Conservation (phyloP, 2,113 vertebrate genomes). For the Uria aalge region DNA sequence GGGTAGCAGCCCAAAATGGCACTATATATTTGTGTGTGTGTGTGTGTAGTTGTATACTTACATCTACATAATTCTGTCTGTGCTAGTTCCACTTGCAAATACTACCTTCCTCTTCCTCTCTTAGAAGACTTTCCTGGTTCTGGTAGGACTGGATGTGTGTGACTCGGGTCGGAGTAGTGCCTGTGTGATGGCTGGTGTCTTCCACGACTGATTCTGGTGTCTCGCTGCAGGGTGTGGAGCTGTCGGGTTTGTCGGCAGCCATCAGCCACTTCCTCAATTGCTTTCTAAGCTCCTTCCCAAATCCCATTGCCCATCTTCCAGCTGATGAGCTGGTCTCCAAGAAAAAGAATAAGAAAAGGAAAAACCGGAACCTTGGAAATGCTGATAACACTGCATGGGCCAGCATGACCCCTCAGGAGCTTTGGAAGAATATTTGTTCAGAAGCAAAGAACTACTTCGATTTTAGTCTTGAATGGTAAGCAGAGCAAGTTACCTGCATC, state of each 20-base stretch:
- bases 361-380: constrained; percentile 86
- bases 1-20: background rate
- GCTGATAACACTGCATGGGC: constrained; percentile 96
- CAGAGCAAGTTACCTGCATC: background rate
- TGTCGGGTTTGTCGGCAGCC: constrained; percentile 93
- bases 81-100: background rate
- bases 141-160: background rate
- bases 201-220: background rate
- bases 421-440: constrained; percentile 92
- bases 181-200: background rate
- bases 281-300: constrained; percentile 95
- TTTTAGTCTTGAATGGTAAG: constrained; percentile 88
- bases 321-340: constrained; percentile 93
- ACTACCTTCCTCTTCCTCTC: background rate
- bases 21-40: background rate
- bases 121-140: background rate
- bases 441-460: constrained; percentile 92
- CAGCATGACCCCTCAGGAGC: constrained; percentile 89
- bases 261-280: constrained; percentile 99
- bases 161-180: background rate
- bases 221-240: constrained; percentile 85
- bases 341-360: constrained; percentile 91
- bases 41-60: background rate
- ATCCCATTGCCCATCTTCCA: constrained; percentile 91
- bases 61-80: background rate